Evolutionary conservation across 2,113 vertebrate genomes (phyloP).

Genomic region (Thinocorus orbignyianus): DNA sequence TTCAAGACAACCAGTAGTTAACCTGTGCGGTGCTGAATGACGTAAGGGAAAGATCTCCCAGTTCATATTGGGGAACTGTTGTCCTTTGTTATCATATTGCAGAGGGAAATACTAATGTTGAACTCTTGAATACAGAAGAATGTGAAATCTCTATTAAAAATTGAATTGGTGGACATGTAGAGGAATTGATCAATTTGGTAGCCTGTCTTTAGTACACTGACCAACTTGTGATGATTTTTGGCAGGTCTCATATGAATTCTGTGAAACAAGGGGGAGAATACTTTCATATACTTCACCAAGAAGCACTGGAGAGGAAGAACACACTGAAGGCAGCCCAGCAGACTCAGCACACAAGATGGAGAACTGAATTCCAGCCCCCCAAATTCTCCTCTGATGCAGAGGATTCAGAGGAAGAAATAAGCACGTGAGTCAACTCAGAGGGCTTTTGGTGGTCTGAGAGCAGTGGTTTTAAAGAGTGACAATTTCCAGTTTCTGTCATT

Average conservation of each 20-base stretch:
- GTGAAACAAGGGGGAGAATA: constrained; percentile 72
- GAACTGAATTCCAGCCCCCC: constrained; percentile 50
- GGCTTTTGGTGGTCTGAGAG: not conserved
- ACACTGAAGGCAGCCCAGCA: not conserved
- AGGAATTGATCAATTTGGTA: not conserved
- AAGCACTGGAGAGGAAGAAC: constrained; percentile 54
- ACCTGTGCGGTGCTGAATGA: not conserved
- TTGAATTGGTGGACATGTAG: not conserved
- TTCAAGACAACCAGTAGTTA: not conserved
- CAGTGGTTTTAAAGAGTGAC: not conserved
- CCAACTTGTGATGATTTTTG: not conserved
- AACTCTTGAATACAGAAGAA: not conserved
- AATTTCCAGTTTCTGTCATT: not conserved
- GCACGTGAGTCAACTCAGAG: not conserved
- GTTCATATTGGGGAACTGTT: not conserved
- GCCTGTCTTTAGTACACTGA: not conserved
- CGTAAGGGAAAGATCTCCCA: not conserved
- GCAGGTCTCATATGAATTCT: constrained; percentile 68
- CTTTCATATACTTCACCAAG: constrained; percentile 69
- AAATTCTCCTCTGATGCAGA: not conserved
- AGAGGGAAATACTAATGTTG: not conserved
- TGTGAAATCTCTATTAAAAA: not conserved
- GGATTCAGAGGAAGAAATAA: not conserved
- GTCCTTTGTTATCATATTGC: not conserved
- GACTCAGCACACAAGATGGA: not conserved